These are phyloP conservation scores for Leptinotarsa undecemlineata DNA, from an alignment of 1,140 invertebrate genomes.

Conservation along the genomic window DNA sequence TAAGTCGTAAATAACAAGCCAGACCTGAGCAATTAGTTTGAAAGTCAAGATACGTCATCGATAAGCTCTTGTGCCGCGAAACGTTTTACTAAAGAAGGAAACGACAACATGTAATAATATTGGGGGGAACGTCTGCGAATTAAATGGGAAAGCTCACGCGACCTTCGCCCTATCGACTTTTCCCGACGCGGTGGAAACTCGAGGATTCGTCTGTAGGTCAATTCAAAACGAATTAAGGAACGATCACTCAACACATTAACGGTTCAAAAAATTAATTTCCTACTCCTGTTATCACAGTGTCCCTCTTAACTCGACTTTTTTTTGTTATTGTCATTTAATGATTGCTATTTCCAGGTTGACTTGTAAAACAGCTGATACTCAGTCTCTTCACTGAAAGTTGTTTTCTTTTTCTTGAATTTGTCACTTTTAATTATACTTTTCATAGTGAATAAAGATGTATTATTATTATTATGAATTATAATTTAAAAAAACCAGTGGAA, in stretches of 20 bases:
- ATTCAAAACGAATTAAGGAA: conserved; percentile 33
- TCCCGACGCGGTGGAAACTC: neutral
- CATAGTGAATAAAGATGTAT: too few relatives aligned
- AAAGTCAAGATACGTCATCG: neutral
- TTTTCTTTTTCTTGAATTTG: too few relatives aligned
- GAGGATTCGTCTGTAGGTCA: conserved; percentile 24
- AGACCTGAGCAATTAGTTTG: neutral
- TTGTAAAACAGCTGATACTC: too few relatives aligned
- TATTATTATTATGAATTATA: too few relatives aligned
- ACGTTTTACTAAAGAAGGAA: neutral
- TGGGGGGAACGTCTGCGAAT: conserved; percentile 4
- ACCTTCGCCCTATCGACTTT: conserved; percentile 13
- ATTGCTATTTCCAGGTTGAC: too few relatives aligned
- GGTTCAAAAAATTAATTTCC: too few relatives aligned
- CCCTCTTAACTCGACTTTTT: too few relatives aligned
- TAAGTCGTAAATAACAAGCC: neutral
- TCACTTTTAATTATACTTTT: too few relatives aligned
- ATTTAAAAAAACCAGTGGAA: too few relatives aligned
- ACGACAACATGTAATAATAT: conserved; percentile 7
- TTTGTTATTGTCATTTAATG: too few relatives aligned
- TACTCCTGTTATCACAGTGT: too few relatives aligned
- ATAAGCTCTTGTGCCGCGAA: conserved; percentile 6
- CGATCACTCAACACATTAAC: neutral
- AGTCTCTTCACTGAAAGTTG: too few relatives aligned
- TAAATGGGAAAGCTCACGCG: conserved; percentile 15